These are phyloP conservation scores for Siderastrea radians DNA, from an alignment of 92 coral and sea anemone genomes.

Conservation along the genomic window DNA sequence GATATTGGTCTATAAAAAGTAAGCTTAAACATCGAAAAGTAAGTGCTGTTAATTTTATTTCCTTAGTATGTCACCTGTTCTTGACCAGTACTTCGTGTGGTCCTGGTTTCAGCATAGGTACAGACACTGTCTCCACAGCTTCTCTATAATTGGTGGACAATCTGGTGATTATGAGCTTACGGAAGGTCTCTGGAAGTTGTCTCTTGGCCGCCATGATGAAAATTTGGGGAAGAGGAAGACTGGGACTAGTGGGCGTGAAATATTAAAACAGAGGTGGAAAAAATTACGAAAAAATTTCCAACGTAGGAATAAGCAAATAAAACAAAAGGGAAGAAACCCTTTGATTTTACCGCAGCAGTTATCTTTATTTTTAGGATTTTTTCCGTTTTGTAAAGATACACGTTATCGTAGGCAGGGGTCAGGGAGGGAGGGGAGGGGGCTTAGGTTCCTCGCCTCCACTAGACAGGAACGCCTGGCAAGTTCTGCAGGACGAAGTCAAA, in stretches of 20 bases:
- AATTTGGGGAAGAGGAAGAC: not conserved
- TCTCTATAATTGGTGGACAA: constrained; percentile 86
- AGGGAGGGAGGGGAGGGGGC: not conserved
- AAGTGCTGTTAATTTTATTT: too few relatives aligned
- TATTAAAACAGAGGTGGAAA: not conserved
- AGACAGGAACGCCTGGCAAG: constrained; percentile 33
- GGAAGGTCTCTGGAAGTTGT: constrained; percentile 77
- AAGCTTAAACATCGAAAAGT: not conserved
- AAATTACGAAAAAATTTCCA: not conserved
- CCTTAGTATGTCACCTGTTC: constrained; percentile 66
- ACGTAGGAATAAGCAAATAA: not conserved
- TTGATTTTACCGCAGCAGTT: too few relatives aligned
- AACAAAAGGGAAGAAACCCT: not conserved
- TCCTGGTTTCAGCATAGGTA: constrained; percentile 70
- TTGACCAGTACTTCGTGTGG: constrained; percentile 81
- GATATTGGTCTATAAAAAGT: too few relatives aligned
- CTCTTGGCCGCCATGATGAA: constrained; percentile 66
- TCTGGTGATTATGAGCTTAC: constrained; percentile 83
- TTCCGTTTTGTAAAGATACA: too few relatives aligned
- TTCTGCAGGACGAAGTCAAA: constrained; percentile 10
- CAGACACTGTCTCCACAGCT: constrained; percentile 80
- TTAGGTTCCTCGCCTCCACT: not conserved
- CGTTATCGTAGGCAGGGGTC: not conserved
- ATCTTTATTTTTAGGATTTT: too few relatives aligned
- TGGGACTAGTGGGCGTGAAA: not conserved